Evolutionary conservation across 1,140 invertebrate genomes (phyloP).

Genomic region (Calycopis cecrops): DNA sequence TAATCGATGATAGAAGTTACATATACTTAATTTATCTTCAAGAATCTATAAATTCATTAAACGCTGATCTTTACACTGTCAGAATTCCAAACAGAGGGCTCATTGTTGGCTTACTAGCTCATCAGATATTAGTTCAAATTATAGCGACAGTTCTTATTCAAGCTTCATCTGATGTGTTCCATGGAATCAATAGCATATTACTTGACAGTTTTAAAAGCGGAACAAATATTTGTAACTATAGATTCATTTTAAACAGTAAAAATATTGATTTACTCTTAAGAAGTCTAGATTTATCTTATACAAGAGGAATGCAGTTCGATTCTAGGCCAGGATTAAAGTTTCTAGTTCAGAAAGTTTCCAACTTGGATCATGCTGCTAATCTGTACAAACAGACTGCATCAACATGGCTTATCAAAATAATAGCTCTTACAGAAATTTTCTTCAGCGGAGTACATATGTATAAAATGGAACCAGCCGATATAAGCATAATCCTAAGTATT

Average conservation of each 20-base stretch:
- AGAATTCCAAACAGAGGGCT: conserved; percentile 90
- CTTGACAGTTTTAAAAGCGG: conserved; percentile 75
- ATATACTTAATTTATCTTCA: conserved; percentile 92
- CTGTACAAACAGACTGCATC: conserved; percentile 94
- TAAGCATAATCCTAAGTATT: conserved; percentile 80
- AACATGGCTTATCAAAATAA: conserved; percentile 92
- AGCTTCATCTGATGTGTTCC: conserved; percentile 76
- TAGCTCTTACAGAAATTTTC: conserved; percentile 88
- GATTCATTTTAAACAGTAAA: conserved; percentile 70
- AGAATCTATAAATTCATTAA: conserved; percentile 81
- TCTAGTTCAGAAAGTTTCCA: conserved; percentile 93
- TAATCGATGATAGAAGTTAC: conserved; percentile 88
- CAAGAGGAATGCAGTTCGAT: conserved; percentile 90
- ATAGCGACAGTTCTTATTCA: conserved; percentile 88
- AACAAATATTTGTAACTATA: conserved; percentile 72
- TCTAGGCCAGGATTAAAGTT: conserved; percentile 93
- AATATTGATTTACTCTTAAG: conserved; percentile 84
- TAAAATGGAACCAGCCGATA: conserved; percentile 77
- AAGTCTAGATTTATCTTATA: conserved; percentile 87
- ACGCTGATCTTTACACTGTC: conserved; percentile 87
- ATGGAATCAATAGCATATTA: conserved; percentile 76
- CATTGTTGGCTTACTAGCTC: conserved; percentile 90
- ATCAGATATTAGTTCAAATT: conserved; percentile 93
- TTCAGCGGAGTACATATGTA: conserved; percentile 79
- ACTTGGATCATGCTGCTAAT: conserved; percentile 91